Percentiles rank a stretch among this genome's conserved stretches.
These are phyloP conservation scores for Galerucella pusilla DNA, from an alignment of 2,888 invertebrate genomes.

Conservation along the genomic window DNA sequence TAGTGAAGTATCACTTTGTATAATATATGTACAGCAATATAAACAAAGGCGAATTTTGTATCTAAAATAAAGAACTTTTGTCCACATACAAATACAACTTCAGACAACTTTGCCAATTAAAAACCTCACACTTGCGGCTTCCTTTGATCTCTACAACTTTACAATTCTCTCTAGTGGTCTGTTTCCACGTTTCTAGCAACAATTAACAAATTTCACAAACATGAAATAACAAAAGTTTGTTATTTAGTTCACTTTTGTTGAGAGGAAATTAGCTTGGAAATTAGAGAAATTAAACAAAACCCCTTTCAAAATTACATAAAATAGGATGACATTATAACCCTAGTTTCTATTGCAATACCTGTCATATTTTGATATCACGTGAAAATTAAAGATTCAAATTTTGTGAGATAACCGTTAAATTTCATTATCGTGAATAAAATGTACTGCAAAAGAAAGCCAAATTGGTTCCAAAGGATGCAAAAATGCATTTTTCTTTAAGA, in stretches of 20 bases:
- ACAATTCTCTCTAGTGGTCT: conserved; percentile 1
- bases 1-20: no score
- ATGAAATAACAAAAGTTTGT: background rate
- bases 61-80: background rate
- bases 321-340: no score
- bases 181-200: background rate
- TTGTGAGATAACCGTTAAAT: no score
- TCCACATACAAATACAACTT: background rate
- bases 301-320: no score
- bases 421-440: no score
- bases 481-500: no score
- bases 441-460: no score
- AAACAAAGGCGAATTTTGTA: background rate
- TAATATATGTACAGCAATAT: no score
- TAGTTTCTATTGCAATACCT: no score
- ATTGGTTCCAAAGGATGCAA: no score
- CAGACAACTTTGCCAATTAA: conserved; percentile 1
- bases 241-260: background rate
- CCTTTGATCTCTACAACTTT: background rate
- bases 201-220: conserved; percentile 1
- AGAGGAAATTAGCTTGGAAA: background rate
- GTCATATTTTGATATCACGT: no score
- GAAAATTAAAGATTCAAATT: no score
- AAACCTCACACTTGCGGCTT: background rate
- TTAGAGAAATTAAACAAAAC: background rate